phyloP scores from a whole-genome alignment of 2,797 vertebrate genomes.

The Coluber constrictor region DNA sequence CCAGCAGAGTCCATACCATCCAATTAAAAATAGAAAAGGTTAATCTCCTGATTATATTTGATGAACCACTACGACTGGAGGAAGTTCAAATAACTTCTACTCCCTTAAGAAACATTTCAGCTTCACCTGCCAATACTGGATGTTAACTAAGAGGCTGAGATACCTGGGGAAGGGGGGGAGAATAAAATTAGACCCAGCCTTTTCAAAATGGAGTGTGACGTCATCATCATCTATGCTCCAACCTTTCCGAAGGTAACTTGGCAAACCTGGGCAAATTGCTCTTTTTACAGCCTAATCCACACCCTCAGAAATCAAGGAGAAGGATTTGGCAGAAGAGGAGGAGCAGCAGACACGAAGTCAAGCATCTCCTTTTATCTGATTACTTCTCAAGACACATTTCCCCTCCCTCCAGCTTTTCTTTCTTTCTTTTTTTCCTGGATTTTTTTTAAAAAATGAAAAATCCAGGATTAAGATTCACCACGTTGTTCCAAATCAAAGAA shows the following conservation, averaged over 20 bases:
- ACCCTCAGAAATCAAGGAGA: not conserved
- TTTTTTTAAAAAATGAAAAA: not conserved
- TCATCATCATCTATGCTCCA: not conserved
- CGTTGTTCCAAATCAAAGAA: not conserved
- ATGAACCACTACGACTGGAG: conserved; percentile 34
- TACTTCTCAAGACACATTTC: not conserved
- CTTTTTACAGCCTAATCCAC: not conserved
- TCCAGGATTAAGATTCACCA: not conserved
- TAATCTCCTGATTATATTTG: conserved; percentile 60
- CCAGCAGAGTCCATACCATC: conserved; percentile 58
- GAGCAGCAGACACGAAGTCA: not conserved
- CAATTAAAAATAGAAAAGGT: conserved; percentile 67
- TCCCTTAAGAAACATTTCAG: conserved; percentile 20
- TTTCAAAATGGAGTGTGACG: not conserved
- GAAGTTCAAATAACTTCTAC: conserved; percentile 15
- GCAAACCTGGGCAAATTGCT: not conserved
- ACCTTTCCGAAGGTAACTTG: not conserved
- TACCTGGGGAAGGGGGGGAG: no score
- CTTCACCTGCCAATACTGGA: not conserved
- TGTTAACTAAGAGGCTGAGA: not conserved
- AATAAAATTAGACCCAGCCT: not conserved
- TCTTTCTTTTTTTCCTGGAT: not conserved
- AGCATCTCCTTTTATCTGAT: not conserved
- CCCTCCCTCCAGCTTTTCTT: not conserved
- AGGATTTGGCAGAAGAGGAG: not conserved